A percentile compares a stretch with the other conserved stretches of the same genome.
Conservation (phyloP, 2,888 invertebrate species). For the Eledone cirrhosa region DNA sequence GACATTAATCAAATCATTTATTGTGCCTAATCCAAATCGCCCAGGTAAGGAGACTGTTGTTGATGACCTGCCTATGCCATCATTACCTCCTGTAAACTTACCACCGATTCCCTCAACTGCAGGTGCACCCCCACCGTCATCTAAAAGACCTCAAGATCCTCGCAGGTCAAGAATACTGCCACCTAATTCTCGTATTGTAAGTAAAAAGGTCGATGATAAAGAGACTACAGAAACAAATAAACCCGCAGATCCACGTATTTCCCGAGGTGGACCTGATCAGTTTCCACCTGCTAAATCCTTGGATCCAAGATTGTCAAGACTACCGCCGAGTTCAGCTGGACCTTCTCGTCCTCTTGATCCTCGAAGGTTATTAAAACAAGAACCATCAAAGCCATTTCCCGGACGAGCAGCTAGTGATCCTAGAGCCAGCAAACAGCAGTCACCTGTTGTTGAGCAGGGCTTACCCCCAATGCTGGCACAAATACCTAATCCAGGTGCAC, state of each 20-base stretch:
- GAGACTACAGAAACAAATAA: slow-evolving; percentile 21
- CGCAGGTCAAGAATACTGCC: slow-evolving; percentile 26
- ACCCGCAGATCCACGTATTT: slow-evolving; percentile 10
- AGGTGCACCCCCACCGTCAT: neutral
- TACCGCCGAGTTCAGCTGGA: slow-evolving; percentile 36
- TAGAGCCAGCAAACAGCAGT: neutral
- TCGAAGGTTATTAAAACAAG: slow-evolving; percentile 3
- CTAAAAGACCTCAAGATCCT: slow-evolving; percentile 6
- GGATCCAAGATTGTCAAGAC: slow-evolving; percentile 40
- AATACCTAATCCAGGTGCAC: slow-evolving; percentile 31
- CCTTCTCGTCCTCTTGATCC: slow-evolving; percentile 10
- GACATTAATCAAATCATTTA: slow-evolving; percentile 38
- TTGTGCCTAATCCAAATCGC: slow-evolving; percentile 31
- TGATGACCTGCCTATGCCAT: neutral
- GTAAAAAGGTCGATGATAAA: slow-evolving; percentile 33
- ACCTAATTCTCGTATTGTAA: slow-evolving; percentile 20
- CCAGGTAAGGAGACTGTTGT: slow-evolving; percentile 31
- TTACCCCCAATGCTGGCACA: slow-evolving; percentile 33
- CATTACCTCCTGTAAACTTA: neutral
- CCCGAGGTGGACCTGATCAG: slow-evolving; percentile 32
- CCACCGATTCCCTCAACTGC: neutral
- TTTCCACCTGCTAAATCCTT: slow-evolving; percentile 35
- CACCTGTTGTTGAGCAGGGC: neutral
- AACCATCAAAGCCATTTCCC: neutral
- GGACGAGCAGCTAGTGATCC: slow-evolving; percentile 15